Evolutionary conservation across 1,140 invertebrate species (phyloP).

Genomic region (Drosophila kohkoa): DNA sequence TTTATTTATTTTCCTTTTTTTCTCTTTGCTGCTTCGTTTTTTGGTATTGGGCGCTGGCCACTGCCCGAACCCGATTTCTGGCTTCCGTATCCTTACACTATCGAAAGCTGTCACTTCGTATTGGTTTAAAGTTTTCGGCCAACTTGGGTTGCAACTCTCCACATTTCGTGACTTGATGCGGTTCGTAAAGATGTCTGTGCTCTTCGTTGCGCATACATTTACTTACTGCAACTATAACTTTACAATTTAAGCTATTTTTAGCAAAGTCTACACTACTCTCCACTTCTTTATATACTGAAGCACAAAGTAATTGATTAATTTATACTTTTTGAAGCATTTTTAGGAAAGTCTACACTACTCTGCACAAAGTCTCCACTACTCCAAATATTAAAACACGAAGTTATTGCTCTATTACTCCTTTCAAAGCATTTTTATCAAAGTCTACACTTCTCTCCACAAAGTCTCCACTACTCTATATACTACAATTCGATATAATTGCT

Average conservation of each 20-base stretch:
- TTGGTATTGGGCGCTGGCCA: conserved; percentile 59
- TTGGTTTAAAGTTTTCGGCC: conserved; percentile 50
- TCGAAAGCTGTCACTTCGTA: conserved; percentile 59
- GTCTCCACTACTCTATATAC: not conserved
- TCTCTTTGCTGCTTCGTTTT: conserved; percentile 43
- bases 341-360: conserved; percentile 12
- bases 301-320: not conserved
- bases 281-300: not conserved
- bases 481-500: not conserved
- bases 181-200: not conserved
- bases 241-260: not conserved
- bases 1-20: conserved; percentile 20
- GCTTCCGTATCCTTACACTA: conserved; percentile 30
- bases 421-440: not conserved
- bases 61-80: conserved; percentile 38
- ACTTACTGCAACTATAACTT: no score
- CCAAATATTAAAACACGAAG: not conserved
- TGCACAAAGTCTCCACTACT: conserved; percentile 1
- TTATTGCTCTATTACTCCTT: not conserved
- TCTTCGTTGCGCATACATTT: not conserved
- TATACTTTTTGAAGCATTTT: not conserved
- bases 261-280: conserved; percentile 6
- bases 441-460: conserved; percentile 5
- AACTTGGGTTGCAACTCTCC: not conserved
- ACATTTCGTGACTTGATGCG: not conserved